These are phyloP conservation scores for Otus sunia DNA, from an alignment of 2,113 vertebrate species.

Conservation along the genomic window DNA sequence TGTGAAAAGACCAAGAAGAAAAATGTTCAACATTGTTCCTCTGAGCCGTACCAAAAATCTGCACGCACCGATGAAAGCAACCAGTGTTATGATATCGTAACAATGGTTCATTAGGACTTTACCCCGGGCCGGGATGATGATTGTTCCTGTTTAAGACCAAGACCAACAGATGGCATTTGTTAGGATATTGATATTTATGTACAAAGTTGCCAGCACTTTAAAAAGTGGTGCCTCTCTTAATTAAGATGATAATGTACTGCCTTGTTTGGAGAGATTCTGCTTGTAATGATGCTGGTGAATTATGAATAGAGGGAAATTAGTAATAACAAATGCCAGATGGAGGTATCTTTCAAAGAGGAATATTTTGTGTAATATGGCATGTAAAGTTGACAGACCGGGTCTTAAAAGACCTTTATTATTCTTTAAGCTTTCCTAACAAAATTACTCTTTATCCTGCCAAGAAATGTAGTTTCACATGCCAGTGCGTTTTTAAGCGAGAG, in stretches of 20 bases:
- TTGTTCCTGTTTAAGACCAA: not conserved
- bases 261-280: constrained; percentile 34
- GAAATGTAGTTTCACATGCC: constrained; percentile 32
- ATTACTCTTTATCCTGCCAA: constrained; percentile 50
- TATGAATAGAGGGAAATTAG: constrained; percentile 54
- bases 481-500: constrained; percentile 13
- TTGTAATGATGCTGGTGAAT: constrained; percentile 19
- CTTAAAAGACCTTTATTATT: constrained; percentile 58
- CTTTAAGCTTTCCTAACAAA: constrained; percentile 60
- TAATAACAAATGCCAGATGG: constrained; percentile 55
- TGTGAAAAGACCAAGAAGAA: constrained; percentile 7
- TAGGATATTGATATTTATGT: constrained; percentile 36
- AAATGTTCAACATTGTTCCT: not conserved
- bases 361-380: constrained; percentile 33
- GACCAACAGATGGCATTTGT: constrained; percentile 33
- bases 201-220: constrained; percentile 13
- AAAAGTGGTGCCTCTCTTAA: constrained; percentile 7
- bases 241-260: constrained; percentile 43
- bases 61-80: not conserved
- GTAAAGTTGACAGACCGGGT: not conserved
- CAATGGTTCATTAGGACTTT: constrained; percentile 29
- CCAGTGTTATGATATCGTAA: not conserved
- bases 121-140: not conserved
- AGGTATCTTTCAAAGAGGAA: constrained; percentile 28
- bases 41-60: not conserved